phyloP scores from a whole-genome alignment of 2,113 vertebrate genomes.

The Plecturocebus donacophilus region DNA sequence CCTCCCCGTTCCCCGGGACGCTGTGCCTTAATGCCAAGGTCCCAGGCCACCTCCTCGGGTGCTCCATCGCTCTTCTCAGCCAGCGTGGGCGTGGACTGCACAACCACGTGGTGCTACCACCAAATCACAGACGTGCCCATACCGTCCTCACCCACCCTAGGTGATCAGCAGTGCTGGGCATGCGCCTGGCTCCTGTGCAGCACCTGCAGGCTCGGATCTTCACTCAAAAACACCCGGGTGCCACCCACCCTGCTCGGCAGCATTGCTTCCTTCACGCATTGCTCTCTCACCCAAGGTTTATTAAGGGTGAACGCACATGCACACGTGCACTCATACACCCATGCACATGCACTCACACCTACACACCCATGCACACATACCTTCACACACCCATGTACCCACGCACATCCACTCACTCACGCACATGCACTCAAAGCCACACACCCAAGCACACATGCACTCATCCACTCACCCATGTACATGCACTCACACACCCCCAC shows the following conservation, averaged over 20 bases:
- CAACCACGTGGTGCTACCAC: neutral
- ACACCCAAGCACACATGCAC: too few relatives aligned
- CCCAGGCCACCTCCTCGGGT: accelerated
- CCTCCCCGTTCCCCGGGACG: neutral
- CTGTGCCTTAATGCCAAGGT: accelerated
- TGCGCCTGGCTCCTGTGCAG: accelerated
- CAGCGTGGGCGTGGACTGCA: neutral
- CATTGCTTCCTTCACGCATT: accelerated
- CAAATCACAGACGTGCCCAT: neutral
- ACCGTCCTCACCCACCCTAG: accelerated
- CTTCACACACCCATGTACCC: too few relatives aligned
- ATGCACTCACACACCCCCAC: too few relatives aligned
- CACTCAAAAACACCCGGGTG: accelerated
- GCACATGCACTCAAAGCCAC: too few relatives aligned
- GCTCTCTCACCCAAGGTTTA: accelerated
- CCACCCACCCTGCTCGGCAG: accelerated
- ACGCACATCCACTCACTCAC: too few relatives aligned
- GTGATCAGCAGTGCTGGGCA: neutral
- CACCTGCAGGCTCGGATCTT: accelerated
- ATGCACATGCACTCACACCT: neutral
- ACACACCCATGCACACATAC: neutral
- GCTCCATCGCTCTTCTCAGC: neutral
- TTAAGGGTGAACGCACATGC: neutral
- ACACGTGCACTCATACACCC: neutral
- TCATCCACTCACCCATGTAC: accelerated